These are phyloP conservation scores for Rhagium mordax DNA, from an alignment of 2,888 invertebrate species.

Conservation along the genomic window DNA sequence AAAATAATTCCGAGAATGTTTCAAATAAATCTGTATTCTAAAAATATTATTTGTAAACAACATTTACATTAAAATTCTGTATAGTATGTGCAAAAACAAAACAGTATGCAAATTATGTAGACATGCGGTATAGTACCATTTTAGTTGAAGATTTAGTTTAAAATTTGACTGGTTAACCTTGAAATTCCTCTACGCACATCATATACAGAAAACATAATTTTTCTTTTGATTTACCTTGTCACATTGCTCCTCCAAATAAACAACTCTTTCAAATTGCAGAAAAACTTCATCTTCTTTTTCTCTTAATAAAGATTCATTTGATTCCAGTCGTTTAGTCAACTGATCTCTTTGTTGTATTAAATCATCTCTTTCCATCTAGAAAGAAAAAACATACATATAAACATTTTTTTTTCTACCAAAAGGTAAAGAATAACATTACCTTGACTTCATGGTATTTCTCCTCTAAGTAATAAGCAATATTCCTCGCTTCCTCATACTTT, in stretches of 20 bases:
- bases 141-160: conserved; percentile 4
- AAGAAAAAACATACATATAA: conserved; percentile 32
- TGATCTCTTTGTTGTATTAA: conserved; percentile 71
- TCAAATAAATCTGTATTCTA: no score
- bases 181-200: conserved; percentile 10
- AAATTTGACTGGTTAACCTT: conserved; percentile 34
- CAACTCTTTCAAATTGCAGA: conserved; percentile 74
- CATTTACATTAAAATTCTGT: not conserved
- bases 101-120: conserved; percentile 24
- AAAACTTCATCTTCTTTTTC: conserved; percentile 77
- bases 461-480: conserved; percentile 76
- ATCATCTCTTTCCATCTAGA: conserved; percentile 74
- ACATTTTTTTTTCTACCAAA: not conserved
- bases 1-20: not conserved
- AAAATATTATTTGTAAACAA: not conserved
- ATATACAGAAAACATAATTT: not conserved
- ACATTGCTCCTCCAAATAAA: conserved; percentile 75
- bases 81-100: not conserved
- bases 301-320: conserved; percentile 73
- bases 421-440: conserved; percentile 65
- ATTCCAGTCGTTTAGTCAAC: conserved; percentile 72
- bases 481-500: conserved; percentile 76
- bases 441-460: conserved; percentile 79
- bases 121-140: conserved; percentile 10
- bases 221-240: conserved; percentile 70